A percentile compares a stretch with the other conserved stretches of the same genome.
phyloP scores from a whole-genome alignment of 2,888 invertebrate genomes.

The Hirtodrosophila histrioides region DNA sequence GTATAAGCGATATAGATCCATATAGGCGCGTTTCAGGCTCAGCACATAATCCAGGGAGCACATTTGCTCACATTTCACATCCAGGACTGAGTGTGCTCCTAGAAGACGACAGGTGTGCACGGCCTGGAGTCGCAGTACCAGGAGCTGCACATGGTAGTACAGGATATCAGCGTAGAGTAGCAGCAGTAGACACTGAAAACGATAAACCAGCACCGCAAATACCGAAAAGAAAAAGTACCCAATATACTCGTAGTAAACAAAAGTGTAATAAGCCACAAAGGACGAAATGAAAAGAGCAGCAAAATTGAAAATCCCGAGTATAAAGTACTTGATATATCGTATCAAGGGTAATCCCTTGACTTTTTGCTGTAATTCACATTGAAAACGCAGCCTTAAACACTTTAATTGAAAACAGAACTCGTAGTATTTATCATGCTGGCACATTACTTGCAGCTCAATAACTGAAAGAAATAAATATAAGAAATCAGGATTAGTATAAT shows the following conservation, averaged over 20 bases:
- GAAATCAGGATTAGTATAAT: background rate
- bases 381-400: constrained; percentile 40
- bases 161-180: constrained; percentile 52
- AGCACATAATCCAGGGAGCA: constrained; percentile 69
- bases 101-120: constrained; percentile 50
- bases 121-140: constrained; percentile 54
- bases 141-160: constrained; percentile 51
- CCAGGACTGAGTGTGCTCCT: constrained; percentile 36
- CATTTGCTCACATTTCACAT: constrained; percentile 55
- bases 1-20: constrained; percentile 61
- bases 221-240: constrained; percentile 28
- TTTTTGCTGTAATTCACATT: constrained; percentile 40
- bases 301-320: constrained; percentile 28
- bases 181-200: constrained; percentile 52
- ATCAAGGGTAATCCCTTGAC: constrained; percentile 10
- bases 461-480: constrained; percentile 21
- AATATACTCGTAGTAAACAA: background rate
- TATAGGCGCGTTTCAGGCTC: constrained; percentile 65
- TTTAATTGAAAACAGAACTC: constrained; percentile 54
- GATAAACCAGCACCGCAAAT: constrained; percentile 33
- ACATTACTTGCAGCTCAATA: constrained; percentile 61
- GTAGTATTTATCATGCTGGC: constrained; percentile 53
- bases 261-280: constrained; percentile 7
- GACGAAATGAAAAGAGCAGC: constrained; percentile 8
- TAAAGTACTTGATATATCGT: constrained; percentile 40